A percentile compares a stretch with the other conserved stretches of the same genome.
Evolutionary conservation across 2,888 invertebrate species (phyloP).

Genomic region (Eustalomyia histrio): DNA sequence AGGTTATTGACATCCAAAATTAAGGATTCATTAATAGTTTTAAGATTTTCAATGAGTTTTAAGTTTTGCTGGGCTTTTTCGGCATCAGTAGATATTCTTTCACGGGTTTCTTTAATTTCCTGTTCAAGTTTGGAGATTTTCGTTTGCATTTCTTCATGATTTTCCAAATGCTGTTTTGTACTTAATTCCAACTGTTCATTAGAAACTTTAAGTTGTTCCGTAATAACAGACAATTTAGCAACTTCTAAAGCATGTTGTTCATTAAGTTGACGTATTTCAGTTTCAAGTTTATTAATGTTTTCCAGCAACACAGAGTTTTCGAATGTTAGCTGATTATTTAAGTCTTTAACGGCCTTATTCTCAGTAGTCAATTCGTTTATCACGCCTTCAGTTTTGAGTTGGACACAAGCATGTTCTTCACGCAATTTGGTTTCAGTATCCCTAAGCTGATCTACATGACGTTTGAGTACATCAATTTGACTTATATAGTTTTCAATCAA

Average conservation of each 20-base stretch:
- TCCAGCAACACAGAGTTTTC: slow-evolving; percentile 70
- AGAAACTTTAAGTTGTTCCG: slow-evolving; percentile 61
- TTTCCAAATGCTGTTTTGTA: slow-evolving; percentile 66
- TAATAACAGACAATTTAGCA: slow-evolving; percentile 62
- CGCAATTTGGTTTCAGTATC: slow-evolving; percentile 74
- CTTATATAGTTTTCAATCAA: slow-evolving; percentile 80
- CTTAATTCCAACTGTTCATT: slow-evolving; percentile 66
- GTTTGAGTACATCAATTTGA: slow-evolving; percentile 81
- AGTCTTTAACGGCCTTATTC: slow-evolving; percentile 71
- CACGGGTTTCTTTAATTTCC: slow-evolving; percentile 71
- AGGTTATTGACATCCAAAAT: slow-evolving; percentile 72
- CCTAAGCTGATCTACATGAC: slow-evolving; percentile 79
- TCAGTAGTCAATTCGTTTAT: slow-evolving; percentile 73
- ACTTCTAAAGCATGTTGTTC: slow-evolving; percentile 73
- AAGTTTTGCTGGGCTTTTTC: slow-evolving; percentile 70
- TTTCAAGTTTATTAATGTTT: slow-evolving; percentile 69
- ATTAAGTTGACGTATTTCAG: slow-evolving; percentile 70
- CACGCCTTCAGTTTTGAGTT: slow-evolving; percentile 73
- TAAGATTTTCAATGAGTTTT: slow-evolving; percentile 72
- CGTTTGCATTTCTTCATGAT: slow-evolving; percentile 62
- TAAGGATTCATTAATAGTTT: slow-evolving; percentile 73
- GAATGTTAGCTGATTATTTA: slow-evolving; percentile 70
- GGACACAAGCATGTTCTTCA: slow-evolving; percentile 71
- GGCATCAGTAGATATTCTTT: slow-evolving; percentile 69
- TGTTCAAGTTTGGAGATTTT: slow-evolving; percentile 68